Evolutionary conservation across 2,113 vertebrate species (phyloP).

Genomic region (Verasper variegatus): DNA sequence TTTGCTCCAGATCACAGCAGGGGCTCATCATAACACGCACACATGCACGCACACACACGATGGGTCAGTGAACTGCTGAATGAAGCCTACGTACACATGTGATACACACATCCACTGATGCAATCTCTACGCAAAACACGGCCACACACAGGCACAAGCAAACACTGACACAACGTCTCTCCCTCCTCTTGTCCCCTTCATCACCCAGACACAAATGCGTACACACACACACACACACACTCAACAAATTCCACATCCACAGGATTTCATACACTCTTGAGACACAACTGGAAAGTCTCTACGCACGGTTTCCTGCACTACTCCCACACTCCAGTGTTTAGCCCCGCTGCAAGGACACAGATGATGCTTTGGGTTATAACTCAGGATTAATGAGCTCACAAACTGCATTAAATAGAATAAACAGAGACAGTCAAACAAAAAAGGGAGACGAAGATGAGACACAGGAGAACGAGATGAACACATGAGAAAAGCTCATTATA

Average conservation of each 20-base stretch:
- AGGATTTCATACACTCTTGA: conserved; percentile 65
- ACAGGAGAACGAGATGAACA: conserved; percentile 21
- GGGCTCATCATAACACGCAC: conserved; percentile 33
- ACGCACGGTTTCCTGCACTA: conserved; percentile 46
- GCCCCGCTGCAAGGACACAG: conserved; percentile 44
- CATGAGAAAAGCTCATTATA: conserved; percentile 23
- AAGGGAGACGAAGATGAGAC: conserved; percentile 19
- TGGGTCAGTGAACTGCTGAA: conserved; percentile 53
- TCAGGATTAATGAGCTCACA: conserved; percentile 68
- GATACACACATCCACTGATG: conserved; percentile 52
- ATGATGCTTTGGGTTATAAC: conserved; percentile 55
- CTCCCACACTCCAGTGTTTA: conserved; percentile 65
- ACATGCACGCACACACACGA: conserved; percentile 19
- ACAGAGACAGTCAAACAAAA: conserved; percentile 53
- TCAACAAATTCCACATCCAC: conserved; percentile 58
- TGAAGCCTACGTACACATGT: conserved; percentile 37
- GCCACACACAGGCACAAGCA: conserved; percentile 62
- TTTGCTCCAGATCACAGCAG: conserved; percentile 36
- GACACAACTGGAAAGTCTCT: conserved; percentile 70
- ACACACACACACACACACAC: conserved; percentile 36
- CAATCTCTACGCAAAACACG: conserved; percentile 54
- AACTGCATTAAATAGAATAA: conserved; percentile 60
- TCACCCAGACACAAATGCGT: conserved; percentile 42
- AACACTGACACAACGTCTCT: conserved; percentile 33
- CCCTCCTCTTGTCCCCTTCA: conserved; percentile 24